These are phyloP conservation scores for Tragelaphus scriptus DNA, from an alignment of 2,113 vertebrate species.

Conservation along the genomic window DNA sequence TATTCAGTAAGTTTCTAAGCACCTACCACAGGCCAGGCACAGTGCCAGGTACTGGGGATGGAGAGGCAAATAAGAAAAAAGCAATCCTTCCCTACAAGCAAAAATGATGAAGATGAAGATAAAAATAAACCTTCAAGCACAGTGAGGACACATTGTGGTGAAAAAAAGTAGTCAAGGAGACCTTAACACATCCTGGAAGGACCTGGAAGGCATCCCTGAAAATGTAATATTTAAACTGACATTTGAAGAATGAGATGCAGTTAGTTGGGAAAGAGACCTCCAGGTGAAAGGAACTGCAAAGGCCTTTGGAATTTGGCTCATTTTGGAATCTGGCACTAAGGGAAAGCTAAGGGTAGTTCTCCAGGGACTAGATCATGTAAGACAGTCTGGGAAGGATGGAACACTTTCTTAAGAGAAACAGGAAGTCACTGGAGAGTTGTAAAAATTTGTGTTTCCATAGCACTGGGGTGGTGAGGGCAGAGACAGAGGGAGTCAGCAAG, in stretches of 20 bases:
- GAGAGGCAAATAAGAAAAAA: background rate
- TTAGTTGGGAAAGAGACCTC: background rate
- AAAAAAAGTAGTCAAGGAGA: background rate
- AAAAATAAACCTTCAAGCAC: background rate
- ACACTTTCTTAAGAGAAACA: conserved; percentile 11
- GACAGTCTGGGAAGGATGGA: background rate
- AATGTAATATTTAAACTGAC: background rate
- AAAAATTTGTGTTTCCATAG: background rate
- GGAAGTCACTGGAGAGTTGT: background rate
- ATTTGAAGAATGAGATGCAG: background rate
- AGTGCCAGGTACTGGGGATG: background rate
- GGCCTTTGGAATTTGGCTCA: background rate
- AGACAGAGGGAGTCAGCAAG: background rate
- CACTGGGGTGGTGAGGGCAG: background rate
- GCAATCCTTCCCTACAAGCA: background rate
- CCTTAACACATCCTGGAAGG: background rate
- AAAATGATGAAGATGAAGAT: background rate
- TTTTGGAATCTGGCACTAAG: background rate
- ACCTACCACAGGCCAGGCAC: background rate
- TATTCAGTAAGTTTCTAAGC: background rate
- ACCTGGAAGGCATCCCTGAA: background rate
- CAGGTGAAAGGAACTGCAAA: background rate
- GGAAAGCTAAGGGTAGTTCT: background rate
- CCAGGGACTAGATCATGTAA: background rate
- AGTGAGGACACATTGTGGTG: background rate